Conservation (phyloP, 2,797 vertebrate genomes). For the Anableps anableps region DNA sequence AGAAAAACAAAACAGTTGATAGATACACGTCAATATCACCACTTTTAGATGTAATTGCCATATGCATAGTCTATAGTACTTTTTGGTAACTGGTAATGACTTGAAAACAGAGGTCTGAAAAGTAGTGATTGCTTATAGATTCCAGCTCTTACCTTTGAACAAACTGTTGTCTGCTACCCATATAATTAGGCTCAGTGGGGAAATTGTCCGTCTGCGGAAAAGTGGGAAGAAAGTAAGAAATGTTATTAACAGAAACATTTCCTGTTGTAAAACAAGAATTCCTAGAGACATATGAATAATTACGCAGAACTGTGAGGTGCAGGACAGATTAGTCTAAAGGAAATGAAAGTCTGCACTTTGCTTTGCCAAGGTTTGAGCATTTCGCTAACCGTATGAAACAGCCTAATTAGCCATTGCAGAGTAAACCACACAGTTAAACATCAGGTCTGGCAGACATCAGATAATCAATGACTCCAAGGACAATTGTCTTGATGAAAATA, state of each 20-base stretch:
- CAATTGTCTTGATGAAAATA: conserved; percentile 48
- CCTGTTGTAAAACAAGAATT: conserved; percentile 91
- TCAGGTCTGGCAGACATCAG: conserved; percentile 74
- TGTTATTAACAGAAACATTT: conserved; percentile 84
- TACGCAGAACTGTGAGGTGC: conserved; percentile 77
- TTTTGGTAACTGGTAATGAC: conserved; percentile 28
- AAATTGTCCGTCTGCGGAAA: conserved; percentile 99
- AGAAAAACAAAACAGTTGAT: not conserved
- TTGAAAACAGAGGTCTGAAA: conserved; percentile 68
- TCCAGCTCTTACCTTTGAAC: conserved; percentile 98
- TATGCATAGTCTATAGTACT: not conserved
- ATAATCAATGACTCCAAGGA: conserved; percentile 44
- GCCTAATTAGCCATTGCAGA: conserved; percentile 87
- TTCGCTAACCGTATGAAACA: conserved; percentile 87
- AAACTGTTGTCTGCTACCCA: conserved; percentile 99
- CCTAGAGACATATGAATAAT: conserved; percentile 90
- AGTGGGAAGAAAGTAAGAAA: conserved; percentile 70
- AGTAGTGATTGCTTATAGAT: conserved; percentile 82
- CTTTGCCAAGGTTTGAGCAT: conserved; percentile 86
- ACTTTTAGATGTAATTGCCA: conserved; percentile 42
- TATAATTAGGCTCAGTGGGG: conserved; percentile 99
- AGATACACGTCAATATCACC: not conserved
- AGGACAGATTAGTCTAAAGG: conserved; percentile 27
- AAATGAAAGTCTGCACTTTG: conserved; percentile 58
- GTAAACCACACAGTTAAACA: conserved; percentile 82